Conservation (phyloP, 2,888 invertebrate genomes). For the Ennomos quercinarius region DNA sequence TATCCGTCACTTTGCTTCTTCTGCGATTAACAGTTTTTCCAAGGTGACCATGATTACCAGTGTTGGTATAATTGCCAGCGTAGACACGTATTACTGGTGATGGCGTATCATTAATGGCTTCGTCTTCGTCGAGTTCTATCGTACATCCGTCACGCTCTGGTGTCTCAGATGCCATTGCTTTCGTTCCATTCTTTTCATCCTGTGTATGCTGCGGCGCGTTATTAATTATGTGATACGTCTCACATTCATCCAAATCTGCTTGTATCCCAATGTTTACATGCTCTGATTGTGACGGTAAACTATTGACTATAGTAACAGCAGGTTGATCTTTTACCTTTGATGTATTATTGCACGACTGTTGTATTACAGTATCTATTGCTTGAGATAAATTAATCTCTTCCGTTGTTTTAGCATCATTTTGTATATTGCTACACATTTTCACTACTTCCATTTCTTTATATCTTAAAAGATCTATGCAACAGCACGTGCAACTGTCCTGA, state of each 20-base stretch:
- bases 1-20: too few species aligned
- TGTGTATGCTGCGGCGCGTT: not conserved
- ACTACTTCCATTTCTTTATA: constrained; percentile 5
- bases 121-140: constrained; percentile 15
- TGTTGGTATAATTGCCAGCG: not conserved
- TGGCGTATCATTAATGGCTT: constrained; percentile 7
- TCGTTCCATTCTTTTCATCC: not conserved
- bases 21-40: too few species aligned
- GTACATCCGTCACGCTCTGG: not conserved
- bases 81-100: constrained; percentile 30
- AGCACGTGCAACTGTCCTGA: constrained; percentile 7
- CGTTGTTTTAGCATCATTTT: too few species aligned
- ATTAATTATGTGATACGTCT: constrained; percentile 4
- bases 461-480: constrained; percentile 14
- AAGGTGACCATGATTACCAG: too few species aligned
- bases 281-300: not conserved
- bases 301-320: constrained; percentile 2
- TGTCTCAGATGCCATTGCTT: not conserved
- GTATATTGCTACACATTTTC: not conserved
- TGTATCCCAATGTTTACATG: constrained; percentile 11
- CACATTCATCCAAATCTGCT: constrained; percentile 15
- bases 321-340: not conserved
- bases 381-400: not conserved
- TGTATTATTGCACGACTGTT: constrained; percentile 8
- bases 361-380: constrained; percentile 28